Evolutionary conservation across 2,113 vertebrate species (phyloP), one percentile per base, ranked within the genome.

Genomic region (Larimichthys crocea): DNA sequence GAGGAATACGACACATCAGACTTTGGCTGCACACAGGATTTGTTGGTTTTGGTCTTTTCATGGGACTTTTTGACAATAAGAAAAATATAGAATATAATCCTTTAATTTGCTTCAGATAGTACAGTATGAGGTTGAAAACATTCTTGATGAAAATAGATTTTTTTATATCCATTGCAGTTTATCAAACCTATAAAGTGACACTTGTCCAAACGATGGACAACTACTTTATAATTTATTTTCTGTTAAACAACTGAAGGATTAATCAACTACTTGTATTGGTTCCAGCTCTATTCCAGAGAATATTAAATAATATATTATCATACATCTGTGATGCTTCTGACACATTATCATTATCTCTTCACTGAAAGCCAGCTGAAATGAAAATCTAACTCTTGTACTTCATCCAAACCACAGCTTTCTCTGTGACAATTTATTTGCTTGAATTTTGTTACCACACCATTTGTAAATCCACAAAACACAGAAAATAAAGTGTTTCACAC

Each of bases 401-500:
- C 9, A 22, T 22, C 50, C 26, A 49, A 56, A 56, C 24, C 6
- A 4, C 35, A 44, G 53, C 10, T 40, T 40, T 40, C 19, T 53
- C n/a, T 62, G 15, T 20, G 5, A 24, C 15, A 11, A 29, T 44
- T 3, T 3, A 8, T 52, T 44, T 8, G 22, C 22, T 56, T 10
- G 3, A 46, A 29, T 35, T 31, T 24, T 49, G 15, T 62, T 48
- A 70, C 52, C 5, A 65, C 26, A 35, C 64, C 19, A 46, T 4
- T 59, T 26, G 10, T 11, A 16, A 22, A 35, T 31, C 22, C 10
- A 24, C 7, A 40, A 53, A 62, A 53, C 31, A 48, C 7, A 53
- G 29, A 44, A 65, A 65, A 75, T 40, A 52, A 60, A 60, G 48
- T 22, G 15, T 31, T 79, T 60, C 56, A 20, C 24, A 12, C 56